Conservation (phyloP, 2,113 vertebrate species). For the Lutjanus erythropterus region DNA sequence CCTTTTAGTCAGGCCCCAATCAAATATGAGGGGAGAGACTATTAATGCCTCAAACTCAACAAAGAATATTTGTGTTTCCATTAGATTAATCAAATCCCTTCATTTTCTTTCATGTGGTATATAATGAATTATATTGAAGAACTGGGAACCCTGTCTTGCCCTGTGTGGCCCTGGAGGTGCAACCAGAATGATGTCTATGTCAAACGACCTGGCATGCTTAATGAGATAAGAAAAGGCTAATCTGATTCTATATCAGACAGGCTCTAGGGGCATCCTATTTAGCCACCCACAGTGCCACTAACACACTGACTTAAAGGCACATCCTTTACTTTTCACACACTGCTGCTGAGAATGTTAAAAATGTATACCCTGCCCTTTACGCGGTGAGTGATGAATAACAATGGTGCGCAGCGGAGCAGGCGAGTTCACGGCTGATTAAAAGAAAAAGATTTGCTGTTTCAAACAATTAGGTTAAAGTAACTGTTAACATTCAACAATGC, state of each 20-base stretch:
- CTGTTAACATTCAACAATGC: not conserved
- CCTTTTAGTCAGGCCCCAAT: not conserved
- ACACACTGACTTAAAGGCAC: conserved; percentile 54
- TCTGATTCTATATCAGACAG: conserved; percentile 73
- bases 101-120: conserved; percentile 14
- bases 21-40: not conserved
- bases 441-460: not conserved
- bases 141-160: conserved; percentile 17
- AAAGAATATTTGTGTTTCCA: not conserved
- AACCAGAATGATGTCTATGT: conserved; percentile 68
- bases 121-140: conserved; percentile 33
- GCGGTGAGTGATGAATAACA: not conserved
- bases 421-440: conserved; percentile 11
- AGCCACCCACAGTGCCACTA: conserved; percentile 62
- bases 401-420: not conserved
- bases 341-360: conserved; percentile 16
- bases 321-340: conserved; percentile 46
- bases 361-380: conserved; percentile 19
- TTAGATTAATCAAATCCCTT: conserved; percentile 20
- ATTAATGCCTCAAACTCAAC: not conserved
- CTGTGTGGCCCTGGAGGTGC: conserved; percentile 51
- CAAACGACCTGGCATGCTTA: conserved; percentile 68
- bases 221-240: conserved; percentile 78
- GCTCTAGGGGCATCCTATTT: conserved; percentile 65
- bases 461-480: not conserved